These are phyloP conservation scores for Macropodus opercularis DNA, from an alignment of 2,797 vertebrate genomes.

Conservation along the genomic window DNA sequence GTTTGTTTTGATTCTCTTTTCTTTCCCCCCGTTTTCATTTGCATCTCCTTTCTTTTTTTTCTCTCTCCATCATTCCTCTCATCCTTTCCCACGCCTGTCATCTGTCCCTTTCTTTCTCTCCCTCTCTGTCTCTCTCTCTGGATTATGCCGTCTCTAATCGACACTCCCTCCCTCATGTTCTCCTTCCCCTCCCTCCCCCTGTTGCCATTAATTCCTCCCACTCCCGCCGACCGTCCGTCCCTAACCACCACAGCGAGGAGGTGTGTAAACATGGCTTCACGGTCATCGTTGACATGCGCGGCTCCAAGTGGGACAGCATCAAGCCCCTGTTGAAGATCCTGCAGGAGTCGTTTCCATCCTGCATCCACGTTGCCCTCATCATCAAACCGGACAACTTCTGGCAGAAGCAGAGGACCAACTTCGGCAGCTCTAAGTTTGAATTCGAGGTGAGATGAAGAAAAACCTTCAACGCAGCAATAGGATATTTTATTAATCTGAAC, in stretches of 20 bases:
- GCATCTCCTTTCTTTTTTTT: conserved; percentile 14
- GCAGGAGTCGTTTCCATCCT: conserved; percentile 97
- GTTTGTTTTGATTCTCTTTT: conserved; percentile 52
- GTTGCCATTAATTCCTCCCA: conserved; percentile 79
- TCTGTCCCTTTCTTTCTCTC: conserved; percentile 43
- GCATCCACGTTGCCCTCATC: conserved; percentile 98
- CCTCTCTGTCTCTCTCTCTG: conserved; percentile 38
- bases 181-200: neutral
- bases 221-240: conserved; percentile 86
- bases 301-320: conserved; percentile 99
- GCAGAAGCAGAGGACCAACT: conserved; percentile 99
- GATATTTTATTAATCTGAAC: neutral
- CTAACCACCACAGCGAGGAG: conserved; percentile 81
- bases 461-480: neutral
- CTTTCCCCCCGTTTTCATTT: conserved; percentile 7
- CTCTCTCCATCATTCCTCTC: conserved; percentile 76
- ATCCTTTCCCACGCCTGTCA: conserved; percentile 71
- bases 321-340: conserved; percentile 98
- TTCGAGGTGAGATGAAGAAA: conserved; percentile 88
- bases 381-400: conserved; percentile 99
- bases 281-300: conserved; percentile 99
- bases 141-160: conserved; percentile 61
- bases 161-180: conserved; percentile 23
- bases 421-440: conserved; percentile 99
- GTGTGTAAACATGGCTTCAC: conserved; percentile 92